Conservation (phyloP, 2,888 invertebrate species). For the Oscheius sp. region DNA sequence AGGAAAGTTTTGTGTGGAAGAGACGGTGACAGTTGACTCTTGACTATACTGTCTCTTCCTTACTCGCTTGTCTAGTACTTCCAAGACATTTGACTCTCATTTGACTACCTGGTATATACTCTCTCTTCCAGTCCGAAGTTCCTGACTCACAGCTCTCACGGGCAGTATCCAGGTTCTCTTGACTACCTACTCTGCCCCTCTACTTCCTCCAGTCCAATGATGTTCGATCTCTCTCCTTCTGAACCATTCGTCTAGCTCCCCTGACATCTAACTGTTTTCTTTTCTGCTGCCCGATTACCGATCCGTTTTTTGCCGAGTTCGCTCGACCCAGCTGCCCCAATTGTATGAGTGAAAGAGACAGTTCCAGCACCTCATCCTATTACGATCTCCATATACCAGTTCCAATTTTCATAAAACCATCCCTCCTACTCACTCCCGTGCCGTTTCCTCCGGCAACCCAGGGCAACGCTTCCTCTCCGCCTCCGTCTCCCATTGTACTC, state of each 20-base stretch:
- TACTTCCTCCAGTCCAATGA: too few species aligned
- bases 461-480: constrained; percentile 16
- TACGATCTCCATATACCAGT: constrained; percentile 18
- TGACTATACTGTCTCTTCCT: not conserved
- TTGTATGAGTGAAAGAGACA: not conserved
- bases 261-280: not conserved
- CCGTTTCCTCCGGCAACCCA: constrained; percentile 34
- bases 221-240: too few species aligned
- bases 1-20: not conserved
- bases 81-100: too few species aligned
- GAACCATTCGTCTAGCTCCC: not conserved
- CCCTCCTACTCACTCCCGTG: constrained; percentile 16
- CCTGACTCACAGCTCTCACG: too few species aligned
- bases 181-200: too few species aligned
- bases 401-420: constrained; percentile 13
- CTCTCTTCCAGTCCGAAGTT: too few species aligned
- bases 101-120: too few species aligned
- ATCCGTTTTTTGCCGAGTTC: constrained; percentile 18
- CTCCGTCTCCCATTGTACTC: constrained; percentile 9
- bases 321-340: not conserved
- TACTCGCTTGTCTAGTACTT: too few species aligned
- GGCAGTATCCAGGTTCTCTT: too few species aligned
- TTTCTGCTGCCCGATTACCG: constrained; percentile 10
- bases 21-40: constrained; percentile 18
- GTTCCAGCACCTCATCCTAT: constrained; percentile 11